A percentile compares a stretch with the other conserved stretches of the same genome.
Conservation (phyloP, 2,113 vertebrate species). For the Phalacrocorax brasilianus region DNA sequence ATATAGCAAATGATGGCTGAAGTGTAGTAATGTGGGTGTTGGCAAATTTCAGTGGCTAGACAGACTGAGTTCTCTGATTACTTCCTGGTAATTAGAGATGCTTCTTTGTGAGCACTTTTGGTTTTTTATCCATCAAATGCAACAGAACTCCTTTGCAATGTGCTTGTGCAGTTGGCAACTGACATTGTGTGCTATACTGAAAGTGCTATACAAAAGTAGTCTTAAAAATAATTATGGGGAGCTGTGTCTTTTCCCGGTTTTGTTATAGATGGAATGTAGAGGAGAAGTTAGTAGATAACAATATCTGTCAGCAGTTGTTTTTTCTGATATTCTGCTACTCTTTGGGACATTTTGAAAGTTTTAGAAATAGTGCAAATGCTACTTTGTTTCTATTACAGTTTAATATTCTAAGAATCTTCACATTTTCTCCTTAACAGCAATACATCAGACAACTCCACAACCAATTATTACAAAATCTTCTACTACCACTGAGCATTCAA, state of each 20-base stretch:
- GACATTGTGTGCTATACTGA: neutral
- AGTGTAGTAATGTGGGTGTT: neutral
- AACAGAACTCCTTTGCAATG: neutral
- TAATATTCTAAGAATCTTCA: slow-evolving; percentile 45
- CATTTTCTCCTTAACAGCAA: slow-evolving; percentile 58
- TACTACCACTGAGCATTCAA: slow-evolving; percentile 37
- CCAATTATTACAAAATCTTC: slow-evolving; percentile 50
- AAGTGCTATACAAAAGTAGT: neutral
- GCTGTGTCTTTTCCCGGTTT: neutral
- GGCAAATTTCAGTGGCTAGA: neutral
- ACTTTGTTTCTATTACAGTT: neutral
- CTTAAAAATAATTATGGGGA: neutral
- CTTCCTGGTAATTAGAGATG: neutral
- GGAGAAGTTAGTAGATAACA: neutral
- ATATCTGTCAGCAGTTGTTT: neutral
- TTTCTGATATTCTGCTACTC: neutral
- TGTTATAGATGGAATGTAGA: neutral
- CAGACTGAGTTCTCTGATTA: neutral
- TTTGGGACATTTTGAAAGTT: neutral
- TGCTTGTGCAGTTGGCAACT: neutral
- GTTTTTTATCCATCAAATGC: neutral
- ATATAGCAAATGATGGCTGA: neutral
- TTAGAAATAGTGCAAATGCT: neutral
- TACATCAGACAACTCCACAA: slow-evolving; percentile 43
- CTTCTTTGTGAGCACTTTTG: neutral